These are phyloP conservation scores for Leptura quadrifasciata DNA, from an alignment of 2,888 invertebrate genomes.

Conservation along the genomic window DNA sequence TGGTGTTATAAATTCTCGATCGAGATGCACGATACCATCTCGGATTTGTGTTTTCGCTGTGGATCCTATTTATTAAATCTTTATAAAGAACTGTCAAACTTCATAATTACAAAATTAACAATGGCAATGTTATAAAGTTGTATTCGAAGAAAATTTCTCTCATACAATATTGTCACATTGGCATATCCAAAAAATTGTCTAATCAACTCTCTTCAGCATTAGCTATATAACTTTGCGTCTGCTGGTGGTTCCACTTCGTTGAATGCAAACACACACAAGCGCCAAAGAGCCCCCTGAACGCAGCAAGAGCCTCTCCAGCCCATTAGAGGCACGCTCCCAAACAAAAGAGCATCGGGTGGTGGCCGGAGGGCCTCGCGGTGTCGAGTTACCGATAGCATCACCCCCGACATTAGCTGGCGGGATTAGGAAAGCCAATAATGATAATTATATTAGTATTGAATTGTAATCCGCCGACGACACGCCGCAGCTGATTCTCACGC, in stretches of 20 bases:
- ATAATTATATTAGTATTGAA: slow-evolving; percentile 75
- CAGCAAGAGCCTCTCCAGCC: slow-evolving; percentile 60
- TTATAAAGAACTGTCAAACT: too few species aligned
- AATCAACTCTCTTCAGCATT: not conserved
- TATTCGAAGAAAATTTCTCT: too few species aligned
- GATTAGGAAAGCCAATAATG: slow-evolving; percentile 74
- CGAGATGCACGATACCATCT: too few species aligned
- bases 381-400: slow-evolving; percentile 70
- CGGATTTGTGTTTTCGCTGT: too few species aligned
- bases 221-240: slow-evolving; percentile 12
- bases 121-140: too few species aligned
- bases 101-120: too few species aligned
- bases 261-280: slow-evolving; percentile 23
- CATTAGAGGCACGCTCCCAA: slow-evolving; percentile 69
- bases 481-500: slow-evolving; percentile 68
- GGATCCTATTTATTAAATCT: too few species aligned
- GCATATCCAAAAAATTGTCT: not conserved
- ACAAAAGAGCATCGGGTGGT: slow-evolving; percentile 67
- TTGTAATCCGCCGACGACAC: slow-evolving; percentile 67
- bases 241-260: slow-evolving; percentile 27
- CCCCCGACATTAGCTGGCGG: slow-evolving; percentile 67
- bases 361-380: slow-evolving; percentile 63
- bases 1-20: too few species aligned
- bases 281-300: slow-evolving; percentile 31
- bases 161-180: not conserved